Evolutionary conservation across 2,888 invertebrate species (phyloP), one percentile per base, ranked within the genome.

Genomic region (Troides helena): DNA sequence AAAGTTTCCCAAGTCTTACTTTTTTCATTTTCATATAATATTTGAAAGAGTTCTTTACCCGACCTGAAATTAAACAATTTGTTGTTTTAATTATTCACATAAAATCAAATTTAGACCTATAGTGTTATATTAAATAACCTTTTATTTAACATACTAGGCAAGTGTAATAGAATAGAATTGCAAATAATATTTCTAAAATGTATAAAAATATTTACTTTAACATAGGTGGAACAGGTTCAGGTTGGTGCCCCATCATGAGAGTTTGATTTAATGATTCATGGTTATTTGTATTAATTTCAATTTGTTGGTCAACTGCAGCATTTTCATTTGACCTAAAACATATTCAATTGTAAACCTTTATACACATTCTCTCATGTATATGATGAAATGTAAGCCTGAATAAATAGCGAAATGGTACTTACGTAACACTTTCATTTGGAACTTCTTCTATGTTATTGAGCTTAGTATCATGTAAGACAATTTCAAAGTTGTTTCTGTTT

Each of bases 31-130:
- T 74, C 70, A 60, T 81, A 78, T 12, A 88, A 71, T 70, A 86
- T 75, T 62, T 79, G 73, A 80, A 81, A 91, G 39, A 91, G 76
- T 61, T 90, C 86, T 73, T 77, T 80, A n/a, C 81, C 82, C 68
- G 75, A 76, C 69, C 90, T 91, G 82, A 65, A 79, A 78, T 57
- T 57, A 18, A 17, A 17, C 0, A 50, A 14, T 50, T 50, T 50
- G 2, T 50, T 50, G 18, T 14, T 50, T 50, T 18, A 50, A 50
- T 2, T 50, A 50, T 14, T 50, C 17, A 50, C 50, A 17, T 5
- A 17, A 50, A 50, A 50, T 18, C 17, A 17, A 5, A 1, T 50
- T 50, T 2, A 50, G 10, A 50, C 50, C 39, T 39, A 12, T 50
- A 5, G 2, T 18, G 14, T 18, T 17, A 46, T 46, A 18, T 50